Conservation (phyloP, 2,113 vertebrate species). For the Grantiella picta region DNA sequence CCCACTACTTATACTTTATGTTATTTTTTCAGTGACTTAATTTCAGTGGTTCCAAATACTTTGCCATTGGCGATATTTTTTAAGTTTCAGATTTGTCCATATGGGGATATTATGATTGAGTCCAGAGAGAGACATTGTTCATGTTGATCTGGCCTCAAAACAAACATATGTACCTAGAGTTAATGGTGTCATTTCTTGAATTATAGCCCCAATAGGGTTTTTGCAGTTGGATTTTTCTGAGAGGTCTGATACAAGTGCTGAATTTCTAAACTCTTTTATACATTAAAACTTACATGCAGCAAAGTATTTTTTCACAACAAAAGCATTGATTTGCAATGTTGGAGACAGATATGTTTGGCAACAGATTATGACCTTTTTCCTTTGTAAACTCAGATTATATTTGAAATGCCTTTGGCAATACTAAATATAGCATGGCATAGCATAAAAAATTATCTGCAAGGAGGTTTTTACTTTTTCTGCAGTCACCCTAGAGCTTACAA, state of each 20-base stretch:
- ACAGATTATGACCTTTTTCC: neutral
- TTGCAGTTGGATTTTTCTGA: conserved; percentile 5
- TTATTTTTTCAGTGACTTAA: conserved; percentile 35
- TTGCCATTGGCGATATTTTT: conserved; percentile 38
- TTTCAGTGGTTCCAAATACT: conserved; percentile 45
- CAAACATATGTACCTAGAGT: conserved; percentile 12
- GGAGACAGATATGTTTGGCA: neutral
- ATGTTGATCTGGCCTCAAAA: neutral
- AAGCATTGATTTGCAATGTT: neutral
- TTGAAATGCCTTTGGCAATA: neutral
- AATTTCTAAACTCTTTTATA: neutral
- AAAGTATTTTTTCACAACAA: neutral
- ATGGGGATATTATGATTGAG: neutral
- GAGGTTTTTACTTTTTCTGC: neutral
- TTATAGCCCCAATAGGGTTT: neutral
- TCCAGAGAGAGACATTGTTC: conserved; percentile 14
- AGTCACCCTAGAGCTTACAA: neutral
- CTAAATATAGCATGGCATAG: neutral
- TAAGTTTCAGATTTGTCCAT: conserved; percentile 16
- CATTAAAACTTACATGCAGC: neutral
- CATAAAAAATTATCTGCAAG: neutral
- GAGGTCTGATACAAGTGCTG: neutral
- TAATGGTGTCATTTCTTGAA: conserved; percentile 22
- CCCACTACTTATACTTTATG: conserved; percentile 13
- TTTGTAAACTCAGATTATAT: neutral